Conservation (phyloP, 2,113 vertebrate genomes). For the Erythrolamprus reginae region DNA sequence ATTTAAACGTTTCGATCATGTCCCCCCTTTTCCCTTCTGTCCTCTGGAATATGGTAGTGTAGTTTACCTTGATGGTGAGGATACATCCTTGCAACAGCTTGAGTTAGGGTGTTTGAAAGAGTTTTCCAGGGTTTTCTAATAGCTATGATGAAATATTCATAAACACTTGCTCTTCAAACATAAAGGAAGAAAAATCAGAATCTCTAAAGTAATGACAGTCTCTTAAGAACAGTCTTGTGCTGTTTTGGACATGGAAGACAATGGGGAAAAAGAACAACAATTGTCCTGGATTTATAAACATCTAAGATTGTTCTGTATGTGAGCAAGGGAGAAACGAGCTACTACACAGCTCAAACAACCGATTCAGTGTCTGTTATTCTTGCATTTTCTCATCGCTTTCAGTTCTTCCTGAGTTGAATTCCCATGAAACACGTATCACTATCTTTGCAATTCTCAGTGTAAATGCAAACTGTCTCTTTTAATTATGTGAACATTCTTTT, state of each 20-base stretch:
- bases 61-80: not conserved
- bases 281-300: constrained; percentile 12
- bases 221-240: not conserved
- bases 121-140: constrained; percentile 15
- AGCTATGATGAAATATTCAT: constrained; percentile 36
- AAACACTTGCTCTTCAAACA: constrained; percentile 12
- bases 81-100: constrained; percentile 23
- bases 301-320: not conserved
- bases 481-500: constrained; percentile 8
- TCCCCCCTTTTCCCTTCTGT: too few relatives aligned
- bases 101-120: constrained; percentile 26
- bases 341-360: not conserved
- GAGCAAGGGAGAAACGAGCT: not conserved
- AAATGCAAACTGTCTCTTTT: constrained; percentile 2
- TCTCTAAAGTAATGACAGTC: constrained; percentile 27
- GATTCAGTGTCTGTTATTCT: rapidly evolving
- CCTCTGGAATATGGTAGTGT: not conserved
- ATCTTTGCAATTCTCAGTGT: not conserved
- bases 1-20: too few relatives aligned
- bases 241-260: constrained; percentile 20
- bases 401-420: constrained; percentile 7
- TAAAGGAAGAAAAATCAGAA: constrained; percentile 24
- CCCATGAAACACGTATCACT: not conserved
- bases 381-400: not conserved
- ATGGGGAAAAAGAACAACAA: not conserved